phyloP scores from a whole-genome alignment of 2,113 vertebrate genomes.

The Mastomys natalensis region DNA sequence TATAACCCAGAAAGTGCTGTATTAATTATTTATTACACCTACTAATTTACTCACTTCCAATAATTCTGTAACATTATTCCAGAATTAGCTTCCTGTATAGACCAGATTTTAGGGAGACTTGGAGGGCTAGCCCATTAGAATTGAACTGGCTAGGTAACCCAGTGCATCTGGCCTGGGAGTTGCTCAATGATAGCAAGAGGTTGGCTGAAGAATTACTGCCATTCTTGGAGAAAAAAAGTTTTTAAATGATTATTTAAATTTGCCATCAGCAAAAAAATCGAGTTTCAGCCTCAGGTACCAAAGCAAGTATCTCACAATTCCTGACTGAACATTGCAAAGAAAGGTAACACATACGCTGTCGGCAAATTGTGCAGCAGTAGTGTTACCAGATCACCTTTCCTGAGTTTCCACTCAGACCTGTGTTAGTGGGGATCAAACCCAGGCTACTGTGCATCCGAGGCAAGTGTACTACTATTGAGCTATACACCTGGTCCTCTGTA shows the following conservation, averaged over 20 bases:
- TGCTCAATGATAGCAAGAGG: not conserved
- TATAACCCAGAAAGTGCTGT: not conserved
- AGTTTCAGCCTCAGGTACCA: slow-evolving; percentile 36
- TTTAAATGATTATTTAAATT: slow-evolving; percentile 35
- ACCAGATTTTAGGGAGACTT: not conserved
- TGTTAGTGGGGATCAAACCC: no score
- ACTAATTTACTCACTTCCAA: not conserved
- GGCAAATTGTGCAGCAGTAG: not conserved
- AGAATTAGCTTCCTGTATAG: not conserved
- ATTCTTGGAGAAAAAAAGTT: not conserved
- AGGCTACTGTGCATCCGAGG: not conserved
- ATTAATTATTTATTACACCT: slow-evolving; percentile 20
- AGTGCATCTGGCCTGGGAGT: not conserved
- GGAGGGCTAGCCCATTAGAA: not conserved
- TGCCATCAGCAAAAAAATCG: not conserved
- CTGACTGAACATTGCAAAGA: not conserved
- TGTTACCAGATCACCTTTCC: not conserved
- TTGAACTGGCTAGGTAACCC: not conserved
- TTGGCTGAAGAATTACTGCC: slow-evolving; percentile 15
- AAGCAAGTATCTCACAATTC: not conserved
- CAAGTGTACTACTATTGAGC: not conserved
- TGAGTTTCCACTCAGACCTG: not conserved
- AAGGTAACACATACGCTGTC: not conserved
- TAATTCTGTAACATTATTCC: not conserved
- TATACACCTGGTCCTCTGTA: not conserved